Conservation (phyloP, 2,797 vertebrate species). For the Mionectes olivaceus region DNA sequence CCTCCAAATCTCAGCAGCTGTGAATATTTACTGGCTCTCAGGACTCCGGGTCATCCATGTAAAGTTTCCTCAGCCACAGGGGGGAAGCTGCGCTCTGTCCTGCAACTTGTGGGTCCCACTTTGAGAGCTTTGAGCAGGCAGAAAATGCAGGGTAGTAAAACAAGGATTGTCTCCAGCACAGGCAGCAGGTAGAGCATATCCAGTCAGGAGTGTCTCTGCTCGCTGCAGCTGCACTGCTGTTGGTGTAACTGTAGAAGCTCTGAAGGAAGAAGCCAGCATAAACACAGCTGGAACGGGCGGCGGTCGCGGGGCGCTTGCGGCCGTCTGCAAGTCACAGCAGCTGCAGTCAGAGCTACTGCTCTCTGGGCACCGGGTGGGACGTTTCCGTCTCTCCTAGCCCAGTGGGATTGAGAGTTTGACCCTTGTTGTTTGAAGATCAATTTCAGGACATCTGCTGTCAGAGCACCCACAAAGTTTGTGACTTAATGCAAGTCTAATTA, state of each 20-base stretch:
- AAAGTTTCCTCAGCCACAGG: background rate
- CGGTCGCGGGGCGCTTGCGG: background rate
- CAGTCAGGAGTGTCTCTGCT: background rate
- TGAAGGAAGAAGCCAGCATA: slow-evolving; percentile 28
- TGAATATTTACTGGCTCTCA: background rate
- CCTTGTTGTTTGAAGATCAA: background rate
- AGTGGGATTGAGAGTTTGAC: background rate
- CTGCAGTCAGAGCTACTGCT: slow-evolving; percentile 15
- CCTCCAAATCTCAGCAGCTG: background rate
- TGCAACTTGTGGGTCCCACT: accelerated
- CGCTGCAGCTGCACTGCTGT: background rate
- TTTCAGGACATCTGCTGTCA: slow-evolving; percentile 18
- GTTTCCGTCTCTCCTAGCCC: background rate
- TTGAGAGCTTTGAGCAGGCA: background rate
- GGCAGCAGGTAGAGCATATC: background rate
- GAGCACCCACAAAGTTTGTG: slow-evolving; percentile 30
- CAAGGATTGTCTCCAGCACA: background rate
- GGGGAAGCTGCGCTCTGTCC: background rate
- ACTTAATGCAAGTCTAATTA: slow-evolving; percentile 44
- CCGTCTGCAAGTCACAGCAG: background rate
- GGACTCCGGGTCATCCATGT: accelerated
- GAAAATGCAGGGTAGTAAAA: accelerated
- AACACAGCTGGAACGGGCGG: slow-evolving; percentile 40
- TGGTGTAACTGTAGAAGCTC: slow-evolving; percentile 12
- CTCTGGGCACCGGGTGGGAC: background rate